Base-by-base conservation (phyloP, 2,797 vertebrate genomes). In the Neosilurus hyrtlii region DNA sequence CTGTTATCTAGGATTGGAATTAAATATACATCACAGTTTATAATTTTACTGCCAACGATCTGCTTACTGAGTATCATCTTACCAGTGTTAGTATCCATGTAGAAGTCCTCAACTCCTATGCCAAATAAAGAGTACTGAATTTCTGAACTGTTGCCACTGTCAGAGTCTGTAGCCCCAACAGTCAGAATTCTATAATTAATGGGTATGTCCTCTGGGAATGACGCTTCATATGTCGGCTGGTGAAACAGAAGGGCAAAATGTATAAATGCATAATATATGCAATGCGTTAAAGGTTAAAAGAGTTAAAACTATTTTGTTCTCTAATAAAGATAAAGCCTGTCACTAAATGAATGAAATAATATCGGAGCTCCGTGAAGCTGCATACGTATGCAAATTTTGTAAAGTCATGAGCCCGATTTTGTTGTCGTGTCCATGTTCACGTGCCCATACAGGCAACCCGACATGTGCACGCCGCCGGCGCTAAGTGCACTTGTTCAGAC, bases 91-190 rank as follows among this genome's bases (percentile, higher is more conserved):
- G 96, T 93, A 89, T 95, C 94, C 88, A 99, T 95, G 90, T 91
- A 95, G 93, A 99, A 99, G 89, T 98, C 97, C 90, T 99, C 98
- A 30, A 96, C 96, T 67, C 97, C 97, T 8, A 95, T 93, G 85
- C 98, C 98, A 89, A 95, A 96, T 57, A 99, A 89, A 0, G 95
- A 96, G 43, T 98, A 99, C 83, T 96, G 96, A 86, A 99, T 95
- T 90, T 97, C 97, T 35, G 97, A 96, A 4, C 97, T 98, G 89
- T 96, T 95, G 84, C 97, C 97, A 86, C 96, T 95, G 90, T 99
- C 98, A 82, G 94, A 94, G 30, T 99, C 98, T 30, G 93, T 93
- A 10, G 98, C 98, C 3, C 93, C 94, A n/a, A 99, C 93, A 35
- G 95, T 96, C 89, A 96, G 87, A 86, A 99, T 94, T 90, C 95